Evolutionary conservation across 2,113 vertebrate genomes (phyloP).

Genomic region (Corythornis madagascariensis): DNA sequence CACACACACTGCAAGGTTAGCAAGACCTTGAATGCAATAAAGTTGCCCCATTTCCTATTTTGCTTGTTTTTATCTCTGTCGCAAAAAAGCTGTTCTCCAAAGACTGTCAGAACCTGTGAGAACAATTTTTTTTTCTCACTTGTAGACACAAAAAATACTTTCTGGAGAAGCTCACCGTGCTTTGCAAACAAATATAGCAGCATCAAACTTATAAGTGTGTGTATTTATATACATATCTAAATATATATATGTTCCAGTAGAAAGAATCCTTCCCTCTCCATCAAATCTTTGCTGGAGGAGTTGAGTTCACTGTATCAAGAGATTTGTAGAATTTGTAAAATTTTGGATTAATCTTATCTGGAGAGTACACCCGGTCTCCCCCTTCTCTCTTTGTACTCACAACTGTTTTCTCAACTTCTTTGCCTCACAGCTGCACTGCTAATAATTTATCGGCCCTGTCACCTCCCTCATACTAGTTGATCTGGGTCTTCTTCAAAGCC

Average conservation of each 20-base stretch:
- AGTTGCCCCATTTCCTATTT: not conserved
- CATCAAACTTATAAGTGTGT: not conserved
- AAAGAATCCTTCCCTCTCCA: conserved; percentile 28
- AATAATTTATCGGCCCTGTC: not conserved
- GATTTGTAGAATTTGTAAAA: conserved; percentile 38
- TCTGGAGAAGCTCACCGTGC: not conserved
- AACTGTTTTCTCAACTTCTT: conserved; percentile 27
- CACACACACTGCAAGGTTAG: not conserved
- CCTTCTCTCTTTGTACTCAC: conserved; percentile 54
- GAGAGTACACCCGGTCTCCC: not conserved
- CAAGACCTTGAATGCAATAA: not conserved
- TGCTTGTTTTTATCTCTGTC: not conserved
- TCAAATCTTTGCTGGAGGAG: conserved; percentile 3
- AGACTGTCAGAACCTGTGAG: not conserved
- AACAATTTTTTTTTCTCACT: not conserved
- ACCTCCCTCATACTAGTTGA: conserved; percentile 19
- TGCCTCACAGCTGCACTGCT: conserved; percentile 31
- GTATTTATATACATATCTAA: too few relatives aligned
- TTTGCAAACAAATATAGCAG: not conserved
- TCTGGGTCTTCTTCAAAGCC: conserved; percentile 37
- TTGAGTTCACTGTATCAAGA: conserved; percentile 26
- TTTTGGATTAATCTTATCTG: conserved; percentile 57
- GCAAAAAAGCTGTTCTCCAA: not conserved
- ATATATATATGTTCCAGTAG: not conserved
- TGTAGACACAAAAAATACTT: not conserved